A percentile compares a stretch with the other conserved stretches of the same genome.
These are phyloP conservation scores for Dinothrombium tinctorium DNA, from an alignment of 1,140 invertebrate genomes.

Conservation along the genomic window DNA sequence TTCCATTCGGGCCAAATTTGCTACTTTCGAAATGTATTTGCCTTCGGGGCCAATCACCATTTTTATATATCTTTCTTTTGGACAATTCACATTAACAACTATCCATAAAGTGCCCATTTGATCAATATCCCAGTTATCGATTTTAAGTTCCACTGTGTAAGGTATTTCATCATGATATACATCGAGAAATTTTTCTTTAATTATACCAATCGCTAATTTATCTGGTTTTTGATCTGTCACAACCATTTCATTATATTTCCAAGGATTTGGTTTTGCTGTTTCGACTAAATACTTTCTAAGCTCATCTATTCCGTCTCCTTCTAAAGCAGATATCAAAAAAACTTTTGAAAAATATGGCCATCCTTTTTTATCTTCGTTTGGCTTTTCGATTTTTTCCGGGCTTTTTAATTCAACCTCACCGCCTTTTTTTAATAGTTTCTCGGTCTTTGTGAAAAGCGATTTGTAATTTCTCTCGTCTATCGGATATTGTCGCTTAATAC, in stretches of 20 bases:
- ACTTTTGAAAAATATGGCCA: conserved; percentile 56
- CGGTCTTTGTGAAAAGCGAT: too few species aligned
- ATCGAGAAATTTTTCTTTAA: conserved; percentile 53
- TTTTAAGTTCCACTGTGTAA: conserved; percentile 8
- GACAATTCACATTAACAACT: conserved; percentile 1
- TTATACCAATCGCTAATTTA: conserved; percentile 37
- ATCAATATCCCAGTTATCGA: conserved; percentile 6
- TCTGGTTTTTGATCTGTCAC: conserved; percentile 44
- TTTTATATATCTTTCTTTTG: conserved; percentile 22
- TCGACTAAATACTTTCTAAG: conserved; percentile 24
- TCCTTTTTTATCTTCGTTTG: not conserved
- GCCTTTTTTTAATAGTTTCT: not conserved
- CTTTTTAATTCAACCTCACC: not conserved
- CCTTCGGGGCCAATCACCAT: conserved; percentile 38
- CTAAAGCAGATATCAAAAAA: conserved; percentile 65
- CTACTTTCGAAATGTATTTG: conserved; percentile 37
- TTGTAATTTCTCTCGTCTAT: conserved; percentile 13
- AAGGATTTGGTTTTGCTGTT: conserved; percentile 4
- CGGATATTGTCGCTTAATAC: too few species aligned
- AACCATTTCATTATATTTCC: conserved; percentile 19
- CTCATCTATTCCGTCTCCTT: conserved; percentile 44
- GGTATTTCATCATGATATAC: conserved; percentile 53
- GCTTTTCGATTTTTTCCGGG: not conserved
- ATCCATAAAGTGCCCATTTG: conserved; percentile 6
- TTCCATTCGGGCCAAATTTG: conserved; percentile 30